phyloP scores from a whole-genome alignment of 1,140 invertebrate species.

The Octopus sinensis region DNA sequence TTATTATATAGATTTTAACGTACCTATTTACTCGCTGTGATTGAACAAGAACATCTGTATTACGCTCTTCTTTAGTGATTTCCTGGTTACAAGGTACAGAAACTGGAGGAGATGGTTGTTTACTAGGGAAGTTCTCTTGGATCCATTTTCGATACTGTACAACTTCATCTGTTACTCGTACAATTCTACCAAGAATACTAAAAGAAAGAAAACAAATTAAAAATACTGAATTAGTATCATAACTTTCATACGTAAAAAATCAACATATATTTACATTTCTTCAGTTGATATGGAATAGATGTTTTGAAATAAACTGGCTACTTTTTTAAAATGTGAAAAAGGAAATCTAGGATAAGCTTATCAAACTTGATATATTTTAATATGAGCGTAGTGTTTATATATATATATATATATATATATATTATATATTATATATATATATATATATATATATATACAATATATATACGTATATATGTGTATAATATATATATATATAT shows the following conservation, averaged over 20 bases:
- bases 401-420: too few relatives aligned
- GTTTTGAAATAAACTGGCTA: too few relatives aligned
- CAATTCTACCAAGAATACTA: conserved; percentile 80
- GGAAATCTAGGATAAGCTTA: too few relatives aligned
- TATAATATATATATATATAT: too few relatives aligned
- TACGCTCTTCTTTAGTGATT: conserved; percentile 16
- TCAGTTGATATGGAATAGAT: neutral
- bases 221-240: neutral
- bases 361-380: too few relatives aligned
- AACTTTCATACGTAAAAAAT: too few relatives aligned
- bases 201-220: conserved; percentile 16
- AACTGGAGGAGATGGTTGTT: conserved; percentile 17
- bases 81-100: conserved; percentile 30
- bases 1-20: neutral
- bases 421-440: too few relatives aligned
- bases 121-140: conserved; percentile 34
- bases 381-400: too few relatives aligned
- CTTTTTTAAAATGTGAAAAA: too few relatives aligned
- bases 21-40: conserved; percentile 16
- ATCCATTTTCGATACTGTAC: conserved; percentile 76
- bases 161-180: conserved; percentile 89
- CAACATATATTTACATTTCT: too few relatives aligned
- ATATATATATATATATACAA: too few relatives aligned
- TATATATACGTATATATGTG: too few relatives aligned
- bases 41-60: conserved; percentile 12